Conservation (phyloP, 2,888 invertebrate species). For the Aromia moschata region DNA sequence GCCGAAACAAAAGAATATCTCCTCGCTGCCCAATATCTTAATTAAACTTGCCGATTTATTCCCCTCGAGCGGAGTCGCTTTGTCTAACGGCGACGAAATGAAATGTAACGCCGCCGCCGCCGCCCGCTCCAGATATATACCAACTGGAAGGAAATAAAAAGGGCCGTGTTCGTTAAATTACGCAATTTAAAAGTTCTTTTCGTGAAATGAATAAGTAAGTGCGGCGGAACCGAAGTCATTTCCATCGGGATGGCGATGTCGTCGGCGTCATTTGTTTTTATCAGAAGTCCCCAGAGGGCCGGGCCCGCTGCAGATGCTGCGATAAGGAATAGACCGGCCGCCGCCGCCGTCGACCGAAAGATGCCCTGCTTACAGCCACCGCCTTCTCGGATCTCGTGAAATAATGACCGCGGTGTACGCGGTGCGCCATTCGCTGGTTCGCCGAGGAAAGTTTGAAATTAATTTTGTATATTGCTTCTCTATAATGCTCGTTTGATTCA, state of each 20-base stretch:
- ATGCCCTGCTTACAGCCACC: conserved; percentile 26
- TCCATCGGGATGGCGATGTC: conserved; percentile 61
- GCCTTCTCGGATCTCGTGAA: conserved; percentile 27
- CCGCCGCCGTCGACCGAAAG: conserved; percentile 21
- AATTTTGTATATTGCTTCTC: too few species aligned
- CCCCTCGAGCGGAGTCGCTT: conserved; percentile 54
- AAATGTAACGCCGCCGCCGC: conserved; percentile 51
- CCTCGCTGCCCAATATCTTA: conserved; percentile 64
- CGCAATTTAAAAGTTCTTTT: conserved; percentile 65
- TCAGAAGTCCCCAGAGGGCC: conserved; percentile 56
- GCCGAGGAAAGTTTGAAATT: conserved; percentile 16
- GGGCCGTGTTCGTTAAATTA: conserved; percentile 61
- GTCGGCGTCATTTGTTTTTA: conserved; percentile 63
- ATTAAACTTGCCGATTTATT: conserved; percentile 66
- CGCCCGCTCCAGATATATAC: conserved; percentile 31
- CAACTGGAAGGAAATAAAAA: conserved; percentile 54
- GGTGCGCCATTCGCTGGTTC: neutral
- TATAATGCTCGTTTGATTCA: too few species aligned
- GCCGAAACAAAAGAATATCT: conserved; percentile 63
- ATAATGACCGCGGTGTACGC: conserved; percentile 32
- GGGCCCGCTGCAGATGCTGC: conserved; percentile 50
- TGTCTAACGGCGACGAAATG: conserved; percentile 57
- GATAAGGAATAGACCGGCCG: conserved; percentile 50
- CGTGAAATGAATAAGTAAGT: conserved; percentile 65
- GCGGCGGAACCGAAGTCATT: conserved; percentile 58